Percentiles rank a stretch among this genome's conserved stretches.
Evolutionary conservation across 2,113 vertebrate genomes (phyloP).

Genomic region (Passer montanus): DNA sequence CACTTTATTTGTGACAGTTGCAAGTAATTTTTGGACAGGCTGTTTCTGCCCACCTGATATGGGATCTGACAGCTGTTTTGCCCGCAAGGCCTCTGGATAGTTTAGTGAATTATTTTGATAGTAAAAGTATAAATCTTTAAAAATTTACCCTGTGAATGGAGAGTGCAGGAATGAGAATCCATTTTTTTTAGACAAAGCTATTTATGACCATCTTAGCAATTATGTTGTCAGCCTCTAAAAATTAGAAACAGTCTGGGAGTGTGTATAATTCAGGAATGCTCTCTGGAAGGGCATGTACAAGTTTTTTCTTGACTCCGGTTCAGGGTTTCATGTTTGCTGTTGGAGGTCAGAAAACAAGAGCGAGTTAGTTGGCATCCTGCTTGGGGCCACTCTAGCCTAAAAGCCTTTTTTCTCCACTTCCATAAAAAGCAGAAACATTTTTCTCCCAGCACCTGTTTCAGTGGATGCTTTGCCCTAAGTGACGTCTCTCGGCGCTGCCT

Average conservation of each 20-base stretch:
- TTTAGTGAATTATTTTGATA: slow-evolving; percentile 18
- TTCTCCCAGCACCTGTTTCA: slow-evolving; percentile 31
- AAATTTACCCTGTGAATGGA: background rate
- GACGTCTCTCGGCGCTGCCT: background rate
- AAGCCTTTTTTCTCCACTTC: background rate
- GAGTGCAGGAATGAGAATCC: background rate
- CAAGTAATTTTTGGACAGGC: slow-evolving; percentile 15
- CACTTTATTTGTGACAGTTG: slow-evolving; percentile 39
- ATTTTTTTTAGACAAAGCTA: background rate
- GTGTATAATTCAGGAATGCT: slow-evolving; percentile 10
- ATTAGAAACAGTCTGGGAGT: slow-evolving; percentile 16
- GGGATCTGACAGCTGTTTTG: slow-evolving; percentile 34
- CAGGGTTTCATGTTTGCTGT: background rate
- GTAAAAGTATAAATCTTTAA: background rate
- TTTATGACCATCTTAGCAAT: slow-evolving; percentile 35
- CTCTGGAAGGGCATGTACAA: background rate
- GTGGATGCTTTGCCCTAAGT: background rate
- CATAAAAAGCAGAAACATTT: slow-evolving; percentile 33
- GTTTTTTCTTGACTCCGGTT: slow-evolving; percentile 3
- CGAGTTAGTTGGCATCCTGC: background rate
- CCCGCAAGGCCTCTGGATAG: background rate
- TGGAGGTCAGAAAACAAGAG: background rate
- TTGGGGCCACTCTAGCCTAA: background rate
- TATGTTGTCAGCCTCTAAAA: slow-evolving; percentile 47
- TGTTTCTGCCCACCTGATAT: background rate